Conservation (phyloP, 2,113 vertebrate species). For the Willisornis vidua region DNA sequence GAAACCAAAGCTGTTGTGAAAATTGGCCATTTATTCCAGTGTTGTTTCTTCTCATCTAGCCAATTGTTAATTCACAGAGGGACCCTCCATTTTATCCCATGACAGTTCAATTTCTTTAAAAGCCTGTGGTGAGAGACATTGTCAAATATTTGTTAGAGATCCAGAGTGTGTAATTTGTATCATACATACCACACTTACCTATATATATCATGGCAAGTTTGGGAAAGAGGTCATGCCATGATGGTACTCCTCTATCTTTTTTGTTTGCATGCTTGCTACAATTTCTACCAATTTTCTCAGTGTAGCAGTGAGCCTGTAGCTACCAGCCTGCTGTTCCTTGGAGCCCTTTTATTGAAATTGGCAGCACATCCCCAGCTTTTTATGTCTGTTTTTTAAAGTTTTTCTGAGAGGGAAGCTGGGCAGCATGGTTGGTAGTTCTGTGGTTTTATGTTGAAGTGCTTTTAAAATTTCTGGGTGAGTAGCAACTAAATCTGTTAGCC, state of each 20-base stretch:
- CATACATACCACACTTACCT: neutral
- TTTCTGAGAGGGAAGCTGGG: neutral
- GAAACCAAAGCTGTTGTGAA: neutral
- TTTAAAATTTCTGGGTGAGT: neutral
- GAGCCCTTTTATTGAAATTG: neutral
- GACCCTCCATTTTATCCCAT: neutral
- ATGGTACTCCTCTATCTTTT: neutral
- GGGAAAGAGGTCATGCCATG: neutral
- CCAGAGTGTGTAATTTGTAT: neutral
- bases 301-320: neutral
- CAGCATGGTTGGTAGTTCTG: neutral
- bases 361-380: neutral
- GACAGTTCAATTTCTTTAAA: constrained; percentile 34
- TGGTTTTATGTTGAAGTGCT: neutral
- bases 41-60: neutral
- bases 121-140: neutral
- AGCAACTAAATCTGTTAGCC: neutral
- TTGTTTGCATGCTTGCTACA: neutral
- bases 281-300: neutral
- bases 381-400: neutral
- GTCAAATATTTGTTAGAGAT: neutral
- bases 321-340: neutral
- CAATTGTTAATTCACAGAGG: neutral
- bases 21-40: neutral
- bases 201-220: neutral